phyloP scores from a whole-genome alignment of 2,888 invertebrate genomes.

The Parnassius apollo region DNA sequence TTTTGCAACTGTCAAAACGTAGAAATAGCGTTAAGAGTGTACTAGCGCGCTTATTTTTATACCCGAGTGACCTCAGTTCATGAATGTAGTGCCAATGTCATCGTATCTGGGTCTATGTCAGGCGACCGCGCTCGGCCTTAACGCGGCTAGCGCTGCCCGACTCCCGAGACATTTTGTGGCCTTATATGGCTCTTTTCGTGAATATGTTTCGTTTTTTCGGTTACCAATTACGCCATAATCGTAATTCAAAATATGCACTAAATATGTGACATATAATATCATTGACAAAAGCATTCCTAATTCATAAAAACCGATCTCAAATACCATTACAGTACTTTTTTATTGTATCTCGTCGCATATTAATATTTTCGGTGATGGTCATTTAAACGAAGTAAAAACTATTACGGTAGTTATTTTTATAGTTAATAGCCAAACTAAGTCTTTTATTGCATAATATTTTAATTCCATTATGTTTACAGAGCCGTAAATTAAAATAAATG shows the following conservation, averaged over 20 bases:
- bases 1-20: constrained; percentile 50
- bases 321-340: constrained; percentile 16
- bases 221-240: constrained; percentile 1
- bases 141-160: constrained; percentile 36
- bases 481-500: constrained; percentile 6
- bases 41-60: constrained; percentile 69
- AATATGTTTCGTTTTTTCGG: neutral
- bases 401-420: constrained; percentile 13
- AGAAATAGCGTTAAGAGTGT: constrained; percentile 43
- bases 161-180: constrained; percentile 39
- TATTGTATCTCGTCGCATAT: neutral
- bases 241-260: constrained; percentile 9
- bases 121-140: constrained; percentile 59
- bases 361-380: constrained; percentile 19
- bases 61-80: constrained; percentile 71
- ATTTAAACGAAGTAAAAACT: constrained; percentile 13
- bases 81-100: constrained; percentile 81
- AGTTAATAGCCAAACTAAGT: constrained; percentile 1
- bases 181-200: constrained; percentile 42
- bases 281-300: constrained; percentile 3
- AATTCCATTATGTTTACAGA: constrained; percentile 16
- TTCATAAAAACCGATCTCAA: neutral
- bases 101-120: constrained; percentile 78
- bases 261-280: constrained; percentile 17
- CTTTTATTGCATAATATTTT: constrained; percentile 14